Percentiles rank a stretch among this genome's conserved stretches.
These are phyloP conservation scores for Gambusia holbrooki DNA, from an alignment of 2,113 vertebrate genomes.

Conservation along the genomic window DNA sequence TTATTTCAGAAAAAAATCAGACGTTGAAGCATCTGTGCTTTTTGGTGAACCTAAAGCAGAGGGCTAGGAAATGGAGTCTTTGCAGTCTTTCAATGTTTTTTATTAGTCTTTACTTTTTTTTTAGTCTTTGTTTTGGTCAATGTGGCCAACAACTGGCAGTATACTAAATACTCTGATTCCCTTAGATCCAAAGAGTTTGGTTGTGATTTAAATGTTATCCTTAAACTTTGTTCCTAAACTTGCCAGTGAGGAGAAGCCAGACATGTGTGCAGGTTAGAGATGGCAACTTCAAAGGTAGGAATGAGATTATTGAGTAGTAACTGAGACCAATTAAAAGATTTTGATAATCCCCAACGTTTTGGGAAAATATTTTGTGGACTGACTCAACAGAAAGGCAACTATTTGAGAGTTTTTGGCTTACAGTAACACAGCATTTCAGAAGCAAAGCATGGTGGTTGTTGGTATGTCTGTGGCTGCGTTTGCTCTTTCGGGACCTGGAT, in stretches of 20 bases:
- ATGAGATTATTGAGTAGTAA: constrained; percentile 14
- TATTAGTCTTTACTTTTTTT: not conserved
- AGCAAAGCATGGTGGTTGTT: too few species aligned
- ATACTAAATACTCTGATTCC: constrained; percentile 16
- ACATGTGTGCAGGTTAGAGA: constrained; percentile 79
- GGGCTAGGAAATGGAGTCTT: too few species aligned
- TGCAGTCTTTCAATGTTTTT: constrained; percentile 9
- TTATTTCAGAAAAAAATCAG: constrained; percentile 2
- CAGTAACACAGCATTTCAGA: too few species aligned
- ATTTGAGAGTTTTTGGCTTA: too few species aligned
- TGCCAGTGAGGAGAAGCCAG: constrained; percentile 70
- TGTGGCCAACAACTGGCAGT: constrained; percentile 16
- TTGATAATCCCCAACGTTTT: too few species aligned
- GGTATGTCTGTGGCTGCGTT: too few species aligned
- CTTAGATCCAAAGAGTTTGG: constrained; percentile 44
- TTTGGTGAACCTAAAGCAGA: constrained; percentile 6
- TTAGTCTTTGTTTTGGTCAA: not conserved
- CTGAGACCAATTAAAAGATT: too few species aligned
- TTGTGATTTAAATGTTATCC: constrained; percentile 80
- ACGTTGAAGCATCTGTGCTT: not conserved
- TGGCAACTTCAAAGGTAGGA: constrained; percentile 58
- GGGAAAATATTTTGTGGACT: too few species aligned
- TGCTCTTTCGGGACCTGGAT: too few species aligned
- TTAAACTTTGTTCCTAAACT: constrained; percentile 58
- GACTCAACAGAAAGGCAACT: too few species aligned